Evolutionary conservation across 2,113 vertebrate species (phyloP), one percentile per base, ranked within the genome.

Genomic region (Petroica traversi): DNA sequence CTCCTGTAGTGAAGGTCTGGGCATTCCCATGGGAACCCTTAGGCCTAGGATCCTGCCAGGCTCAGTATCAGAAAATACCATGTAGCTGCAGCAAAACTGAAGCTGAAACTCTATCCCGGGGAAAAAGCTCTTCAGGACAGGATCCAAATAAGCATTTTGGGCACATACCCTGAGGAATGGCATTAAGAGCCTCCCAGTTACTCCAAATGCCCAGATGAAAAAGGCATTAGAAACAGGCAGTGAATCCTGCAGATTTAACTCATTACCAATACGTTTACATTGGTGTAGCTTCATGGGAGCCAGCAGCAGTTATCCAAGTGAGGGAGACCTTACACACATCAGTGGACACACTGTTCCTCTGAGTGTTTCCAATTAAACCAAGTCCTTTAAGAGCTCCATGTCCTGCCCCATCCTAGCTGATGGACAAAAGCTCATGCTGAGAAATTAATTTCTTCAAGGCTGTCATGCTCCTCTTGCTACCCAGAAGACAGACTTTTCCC

Each of bases 351-450:
- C 36, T 72, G 43, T 45, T 71, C 45, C 20, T 88, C 69, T 46
- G 14, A 61, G 18, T 36, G n/a, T 82, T 79, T 64, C 66, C 54
- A 68, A 49, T 82, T 71, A 78, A 81, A 58, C 12, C 59, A 75
- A 26, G 16, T 61, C 55, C 45, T 91, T 81, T 41, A 85, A 58
- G 51, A 79, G 34, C 19, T 92, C 26, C 4, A 3, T 38, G 63
- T 75, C 71, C 38, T 93, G 41, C 29, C 29, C 51, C 28, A 71
- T 76, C 48, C 36, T 40, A 58, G 55, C 43, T 82, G 59, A 79
- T 22, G 28, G 71, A 88, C 75, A 83, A 96, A 95, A 92, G 78
- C 71, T 85, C 18, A 67, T 51, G 54, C 59, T 61, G 45, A 92
- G 33, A 87, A 92, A 89, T 68, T 34, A 34, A 76, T 75, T 82